A percentile compares a stretch with the other conserved stretches of the same genome.
Evolutionary conservation across 1,140 invertebrate genomes (phyloP).

Genomic region (Dendrolimus punctatus): DNA sequence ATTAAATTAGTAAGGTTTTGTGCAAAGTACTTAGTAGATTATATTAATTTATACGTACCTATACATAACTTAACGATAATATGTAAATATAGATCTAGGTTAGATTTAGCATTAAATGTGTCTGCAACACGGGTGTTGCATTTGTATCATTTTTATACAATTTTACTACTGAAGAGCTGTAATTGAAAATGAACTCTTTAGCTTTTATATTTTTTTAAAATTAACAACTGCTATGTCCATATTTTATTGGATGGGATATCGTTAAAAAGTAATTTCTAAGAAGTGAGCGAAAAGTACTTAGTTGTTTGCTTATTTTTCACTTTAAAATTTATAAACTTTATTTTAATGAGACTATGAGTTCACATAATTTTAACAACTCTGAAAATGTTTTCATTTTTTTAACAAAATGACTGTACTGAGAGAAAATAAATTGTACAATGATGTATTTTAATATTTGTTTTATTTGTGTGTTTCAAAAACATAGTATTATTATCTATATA

Average conservation of each 20-base stretch:
- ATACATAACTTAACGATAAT: slow-evolving; percentile 46
- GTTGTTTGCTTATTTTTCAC: no score
- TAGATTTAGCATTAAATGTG: slow-evolving; percentile 1
- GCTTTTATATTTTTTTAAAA: slow-evolving; percentile 22
- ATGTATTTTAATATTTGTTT: no score
- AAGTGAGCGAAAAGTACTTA: no score
- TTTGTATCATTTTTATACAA: slow-evolving; percentile 47
- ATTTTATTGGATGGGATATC: slow-evolving; percentile 1
- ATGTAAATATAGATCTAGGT: slow-evolving; percentile 58
- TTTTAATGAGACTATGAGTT: no score
- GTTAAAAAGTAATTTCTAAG: neutral
- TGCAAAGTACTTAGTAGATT: slow-evolving; percentile 71
- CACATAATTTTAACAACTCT: no score
- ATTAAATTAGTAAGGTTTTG: slow-evolving; percentile 58
- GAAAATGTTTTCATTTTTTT: no score
- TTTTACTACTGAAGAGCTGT: slow-evolving; percentile 45
- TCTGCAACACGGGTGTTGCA: slow-evolving; percentile 4
- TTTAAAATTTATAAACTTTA: no score
- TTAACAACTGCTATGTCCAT: slow-evolving; percentile 9
- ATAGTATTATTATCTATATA: no score
- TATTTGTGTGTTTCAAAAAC: no score
- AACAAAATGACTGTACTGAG: no score
- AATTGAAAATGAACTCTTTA: slow-evolving; percentile 23
- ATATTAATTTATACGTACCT: slow-evolving; percentile 65
- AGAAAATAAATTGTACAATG: no score